phyloP scores from a whole-genome alignment of 2,888 invertebrate genomes.

The Aspidiotus rigidus region DNA sequence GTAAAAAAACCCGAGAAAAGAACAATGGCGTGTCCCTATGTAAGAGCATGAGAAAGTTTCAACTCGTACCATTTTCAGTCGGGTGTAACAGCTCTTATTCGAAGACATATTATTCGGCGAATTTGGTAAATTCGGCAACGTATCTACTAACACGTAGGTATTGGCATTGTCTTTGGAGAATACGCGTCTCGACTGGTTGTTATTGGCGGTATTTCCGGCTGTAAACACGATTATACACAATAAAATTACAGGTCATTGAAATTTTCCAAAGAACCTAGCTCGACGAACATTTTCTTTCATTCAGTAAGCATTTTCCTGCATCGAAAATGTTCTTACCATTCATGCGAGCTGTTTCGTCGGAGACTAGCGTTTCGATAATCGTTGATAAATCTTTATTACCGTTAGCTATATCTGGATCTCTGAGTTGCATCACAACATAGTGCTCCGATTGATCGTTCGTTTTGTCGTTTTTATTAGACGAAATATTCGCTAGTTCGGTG shows the following conservation, averaged over 20 bases:
- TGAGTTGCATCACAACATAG: slow-evolving; percentile 29
- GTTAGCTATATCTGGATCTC: slow-evolving; percentile 26
- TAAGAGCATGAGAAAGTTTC: not conserved
- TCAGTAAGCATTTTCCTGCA: not conserved
- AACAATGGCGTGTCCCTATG: not conserved
- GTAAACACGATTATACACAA: not conserved
- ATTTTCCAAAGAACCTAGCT: not conserved
- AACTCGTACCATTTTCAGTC: slow-evolving; percentile 20
- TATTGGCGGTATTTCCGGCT: slow-evolving; percentile 28
- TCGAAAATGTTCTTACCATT: slow-evolving; percentile 21
- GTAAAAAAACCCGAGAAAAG: not conserved
- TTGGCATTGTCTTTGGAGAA: slow-evolving; percentile 26
- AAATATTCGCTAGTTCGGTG: slow-evolving; percentile 24
- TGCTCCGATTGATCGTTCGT: slow-evolving; percentile 25
- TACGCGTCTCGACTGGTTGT: slow-evolving; percentile 24
- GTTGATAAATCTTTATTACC: slow-evolving; percentile 60
- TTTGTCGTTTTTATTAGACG: slow-evolving; percentile 21
- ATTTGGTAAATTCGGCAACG: slow-evolving; percentile 25
- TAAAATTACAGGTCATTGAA: not conserved
- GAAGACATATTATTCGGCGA: slow-evolving; percentile 23
- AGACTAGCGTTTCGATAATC: slow-evolving; percentile 71
- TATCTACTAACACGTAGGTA: slow-evolving; percentile 28
- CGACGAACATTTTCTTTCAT: not conserved
- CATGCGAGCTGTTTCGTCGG: slow-evolving; percentile 42
- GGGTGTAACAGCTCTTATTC: slow-evolving; percentile 24